Evolutionary conservation across 1,140 invertebrate species (phyloP).

Genomic region (Bathynomus jamesi): DNA sequence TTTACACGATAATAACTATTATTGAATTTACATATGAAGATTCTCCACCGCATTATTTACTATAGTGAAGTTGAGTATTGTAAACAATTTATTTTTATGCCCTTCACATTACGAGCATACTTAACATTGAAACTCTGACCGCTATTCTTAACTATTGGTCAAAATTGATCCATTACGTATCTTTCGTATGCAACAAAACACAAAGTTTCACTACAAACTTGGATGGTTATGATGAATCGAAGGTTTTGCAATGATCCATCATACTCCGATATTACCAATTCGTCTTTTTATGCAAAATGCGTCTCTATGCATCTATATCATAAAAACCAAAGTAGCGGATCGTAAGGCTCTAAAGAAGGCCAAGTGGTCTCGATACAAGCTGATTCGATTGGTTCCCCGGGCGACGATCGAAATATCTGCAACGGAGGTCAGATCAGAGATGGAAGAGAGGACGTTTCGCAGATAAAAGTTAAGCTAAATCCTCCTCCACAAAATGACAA

Average conservation of each 20-base stretch:
- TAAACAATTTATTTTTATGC: too few species aligned
- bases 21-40: too few species aligned
- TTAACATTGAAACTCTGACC: background rate
- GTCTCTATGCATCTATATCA: background rate
- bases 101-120: background rate
- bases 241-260: background rate
- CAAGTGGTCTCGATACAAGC: background rate
- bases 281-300: background rate
- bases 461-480: too few species aligned
- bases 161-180: background rate
- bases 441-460: background rate
- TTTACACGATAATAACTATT: too few species aligned
- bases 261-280: background rate
- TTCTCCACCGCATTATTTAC: too few species aligned
- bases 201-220: constrained; percentile 1
- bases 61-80: too few species aligned
- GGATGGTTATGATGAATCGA: background rate
- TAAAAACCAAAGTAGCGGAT: background rate
- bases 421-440: background rate
- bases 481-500: too few species aligned
- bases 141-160: background rate
- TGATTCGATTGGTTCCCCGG: background rate
- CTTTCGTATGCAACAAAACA: background rate
- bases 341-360: too few species aligned
- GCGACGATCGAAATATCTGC: background rate